phyloP scores from a whole-genome alignment of 2,113 vertebrate genomes.

The Ovis canadensis region DNA sequence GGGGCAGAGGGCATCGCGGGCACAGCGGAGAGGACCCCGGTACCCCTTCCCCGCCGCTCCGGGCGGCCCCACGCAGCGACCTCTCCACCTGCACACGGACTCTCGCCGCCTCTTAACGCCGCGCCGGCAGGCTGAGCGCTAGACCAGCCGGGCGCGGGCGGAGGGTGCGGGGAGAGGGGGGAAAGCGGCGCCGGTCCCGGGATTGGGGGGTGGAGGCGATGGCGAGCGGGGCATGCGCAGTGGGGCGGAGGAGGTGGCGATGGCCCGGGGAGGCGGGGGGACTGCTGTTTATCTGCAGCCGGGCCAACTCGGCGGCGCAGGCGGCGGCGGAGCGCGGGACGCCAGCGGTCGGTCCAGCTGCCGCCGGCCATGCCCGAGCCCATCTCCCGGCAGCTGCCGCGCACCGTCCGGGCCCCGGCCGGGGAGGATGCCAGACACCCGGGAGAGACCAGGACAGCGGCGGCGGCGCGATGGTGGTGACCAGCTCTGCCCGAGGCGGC shows the following conservation, averaged over 20 bases:
- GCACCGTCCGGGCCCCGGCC: slow-evolving; percentile 8
- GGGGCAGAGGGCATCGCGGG: no score
- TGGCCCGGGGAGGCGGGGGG: slow-evolving; percentile 64
- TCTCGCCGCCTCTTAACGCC: neutral
- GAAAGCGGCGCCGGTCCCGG: neutral
- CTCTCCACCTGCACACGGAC: neutral
- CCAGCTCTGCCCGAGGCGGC: slow-evolving; percentile 1
- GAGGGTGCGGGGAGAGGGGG: neutral
- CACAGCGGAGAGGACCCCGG: neutral
- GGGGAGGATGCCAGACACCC: slow-evolving; percentile 51
- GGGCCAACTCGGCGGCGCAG: slow-evolving; percentile 60
- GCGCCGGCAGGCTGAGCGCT: rapidly evolving
- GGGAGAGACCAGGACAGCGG: slow-evolving; percentile 16
- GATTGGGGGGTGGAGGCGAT: neutral
- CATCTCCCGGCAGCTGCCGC: slow-evolving; percentile 46
- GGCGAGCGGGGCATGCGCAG: slow-evolving; percentile 56
- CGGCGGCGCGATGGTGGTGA: slow-evolving; percentile 61
- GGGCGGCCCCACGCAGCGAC: no score
- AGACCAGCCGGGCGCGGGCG: neutral
- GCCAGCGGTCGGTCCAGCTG: slow-evolving; percentile 29
- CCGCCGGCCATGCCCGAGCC: slow-evolving; percentile 35
- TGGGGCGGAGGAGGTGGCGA: slow-evolving; percentile 57
- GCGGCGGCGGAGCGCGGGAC: slow-evolving; percentile 59
- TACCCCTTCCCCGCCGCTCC: neutral
- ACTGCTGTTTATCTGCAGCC: slow-evolving; percentile 78